These are phyloP conservation scores for Gobiocypris rarus DNA, from an alignment of 2,113 vertebrate species.

Conservation along the genomic window DNA sequence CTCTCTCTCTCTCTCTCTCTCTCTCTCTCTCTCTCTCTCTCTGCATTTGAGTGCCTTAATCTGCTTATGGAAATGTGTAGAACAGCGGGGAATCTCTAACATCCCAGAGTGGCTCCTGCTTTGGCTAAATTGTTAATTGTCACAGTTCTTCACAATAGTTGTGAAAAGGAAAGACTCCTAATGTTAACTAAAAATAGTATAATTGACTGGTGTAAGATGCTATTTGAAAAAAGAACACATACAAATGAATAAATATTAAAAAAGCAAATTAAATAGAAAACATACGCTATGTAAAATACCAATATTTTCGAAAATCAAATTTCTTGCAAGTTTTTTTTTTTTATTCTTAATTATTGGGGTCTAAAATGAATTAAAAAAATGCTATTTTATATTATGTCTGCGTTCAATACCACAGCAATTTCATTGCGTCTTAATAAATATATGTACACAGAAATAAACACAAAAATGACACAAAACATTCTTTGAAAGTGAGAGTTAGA, in stretches of 20 bases:
- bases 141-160: constrained; percentile 87
- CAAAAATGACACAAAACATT: constrained; percentile 22
- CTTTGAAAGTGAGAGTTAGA: background rate
- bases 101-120: constrained; percentile 90
- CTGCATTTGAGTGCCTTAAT: constrained; percentile 98
- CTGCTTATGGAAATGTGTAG: constrained; percentile 99
- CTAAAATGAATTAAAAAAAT: no score
- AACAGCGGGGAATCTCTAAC: constrained; percentile 91
- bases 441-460: constrained; percentile 73
- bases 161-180: background rate
- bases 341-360: no score
- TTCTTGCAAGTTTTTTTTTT: background rate
- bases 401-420: no score
- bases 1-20: no score
- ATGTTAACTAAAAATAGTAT: constrained; percentile 60
- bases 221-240: no score
- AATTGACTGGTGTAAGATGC: background rate
- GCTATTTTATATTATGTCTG: no score
- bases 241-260: background rate
- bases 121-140: constrained; percentile 97
- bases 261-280: background rate
- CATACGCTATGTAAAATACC: background rate
- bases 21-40: constrained; percentile 80
- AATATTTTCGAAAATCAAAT: background rate
- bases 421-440: no score